Evolutionary conservation across 2,113 vertebrate genomes (phyloP).

Genomic region (Scartelaos histophorus): DNA sequence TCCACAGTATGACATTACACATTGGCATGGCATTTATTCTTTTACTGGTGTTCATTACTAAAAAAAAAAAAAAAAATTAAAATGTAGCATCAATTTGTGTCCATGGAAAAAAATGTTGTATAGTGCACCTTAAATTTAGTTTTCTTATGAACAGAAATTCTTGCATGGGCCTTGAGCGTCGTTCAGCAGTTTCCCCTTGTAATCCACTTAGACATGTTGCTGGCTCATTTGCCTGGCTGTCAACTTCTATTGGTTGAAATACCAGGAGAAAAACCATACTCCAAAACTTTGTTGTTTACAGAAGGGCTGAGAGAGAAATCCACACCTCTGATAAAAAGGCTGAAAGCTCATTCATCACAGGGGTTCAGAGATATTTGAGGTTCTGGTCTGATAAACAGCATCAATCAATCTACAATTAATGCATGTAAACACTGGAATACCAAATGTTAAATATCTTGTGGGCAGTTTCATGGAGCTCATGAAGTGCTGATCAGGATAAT

Average conservation of each 20-base stretch:
- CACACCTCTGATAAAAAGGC: conserved; percentile 45
- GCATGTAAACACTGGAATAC: background rate
- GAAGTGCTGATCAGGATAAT: too few relatives aligned
- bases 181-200: conserved; percentile 21
- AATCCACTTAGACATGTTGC: conserved; percentile 19
- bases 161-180: conserved; percentile 7
- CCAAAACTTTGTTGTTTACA: conserved; percentile 52
- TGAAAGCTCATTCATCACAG: background rate
- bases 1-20: background rate
- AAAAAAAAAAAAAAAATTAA: too few relatives aligned
- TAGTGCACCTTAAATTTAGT: background rate
- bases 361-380: conserved; percentile 10
- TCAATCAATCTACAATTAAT: background rate
- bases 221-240: conserved; percentile 55
- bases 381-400: conserved; percentile 4
- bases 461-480: too few relatives aligned
- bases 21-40: background rate
- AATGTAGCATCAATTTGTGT: background rate
- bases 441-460: too few relatives aligned
- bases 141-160: background rate
- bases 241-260: conserved; percentile 53
- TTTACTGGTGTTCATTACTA: too few relatives aligned
- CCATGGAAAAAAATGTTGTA: background rate
- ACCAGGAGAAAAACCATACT: conserved; percentile 66
- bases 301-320: conserved; percentile 38